These are phyloP conservation scores for Esox masquinongy DNA, from an alignment of 2,797 vertebrate species.

Conservation along the genomic window DNA sequence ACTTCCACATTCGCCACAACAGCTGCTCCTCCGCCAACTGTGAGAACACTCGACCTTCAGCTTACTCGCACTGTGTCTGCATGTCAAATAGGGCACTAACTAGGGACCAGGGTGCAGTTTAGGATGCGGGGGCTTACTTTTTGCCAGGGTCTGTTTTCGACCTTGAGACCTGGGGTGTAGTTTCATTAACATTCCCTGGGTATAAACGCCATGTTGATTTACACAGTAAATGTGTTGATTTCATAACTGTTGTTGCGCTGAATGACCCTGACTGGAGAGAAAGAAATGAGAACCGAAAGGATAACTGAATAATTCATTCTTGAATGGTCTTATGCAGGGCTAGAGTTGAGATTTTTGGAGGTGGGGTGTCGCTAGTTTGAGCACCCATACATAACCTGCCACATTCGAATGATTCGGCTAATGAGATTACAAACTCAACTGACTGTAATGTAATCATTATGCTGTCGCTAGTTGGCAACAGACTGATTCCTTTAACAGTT, in stretches of 20 bases:
- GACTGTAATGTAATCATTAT: too few species aligned
- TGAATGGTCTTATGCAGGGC: slow-evolving; percentile 26
- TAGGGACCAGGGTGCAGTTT: neutral
- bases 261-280: slow-evolving; percentile 11
- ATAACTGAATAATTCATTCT: slow-evolving; percentile 56
- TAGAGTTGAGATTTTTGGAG: too few species aligned
- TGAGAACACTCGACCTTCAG: slow-evolving; percentile 54
- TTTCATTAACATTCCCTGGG: neutral
- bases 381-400: too few species aligned
- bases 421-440: too few species aligned
- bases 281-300: slow-evolving; percentile 50
- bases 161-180: neutral
- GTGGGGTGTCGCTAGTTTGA: too few species aligned
- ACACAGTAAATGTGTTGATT: neutral
- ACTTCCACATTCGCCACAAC: slow-evolving; percentile 81
- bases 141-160: neutral
- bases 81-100: neutral
- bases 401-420: too few species aligned
- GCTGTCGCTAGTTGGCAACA: too few species aligned
- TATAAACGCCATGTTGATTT: neutral
- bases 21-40: slow-evolving; percentile 85
- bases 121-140: neutral
- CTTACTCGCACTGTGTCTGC: neutral
- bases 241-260: neutral
- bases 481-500: too few species aligned